Conservation (phyloP, 2,888 invertebrate genomes). For the Pristionchus maxplancki region DNA sequence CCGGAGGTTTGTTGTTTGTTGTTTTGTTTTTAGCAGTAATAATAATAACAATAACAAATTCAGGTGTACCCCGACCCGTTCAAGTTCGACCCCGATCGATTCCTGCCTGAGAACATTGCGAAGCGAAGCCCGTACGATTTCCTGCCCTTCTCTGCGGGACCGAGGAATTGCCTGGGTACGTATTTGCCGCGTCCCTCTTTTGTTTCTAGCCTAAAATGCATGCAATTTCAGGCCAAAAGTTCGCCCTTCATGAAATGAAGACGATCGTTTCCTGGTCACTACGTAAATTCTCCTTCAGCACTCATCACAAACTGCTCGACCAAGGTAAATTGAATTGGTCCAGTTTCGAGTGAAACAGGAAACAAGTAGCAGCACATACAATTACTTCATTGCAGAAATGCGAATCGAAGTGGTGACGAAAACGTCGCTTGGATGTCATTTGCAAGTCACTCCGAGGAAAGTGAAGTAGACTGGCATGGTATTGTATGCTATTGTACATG, state of each 20-base stretch:
- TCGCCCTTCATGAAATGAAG: not conserved
- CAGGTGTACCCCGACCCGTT: constrained; percentile 75
- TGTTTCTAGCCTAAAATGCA: no score
- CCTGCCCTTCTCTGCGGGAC: constrained; percentile 57
- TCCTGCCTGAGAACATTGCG: constrained; percentile 73
- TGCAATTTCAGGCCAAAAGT: constrained; percentile 1
- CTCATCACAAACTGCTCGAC: not conserved
- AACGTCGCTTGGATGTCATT: not conserved
- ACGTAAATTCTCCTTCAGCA: not conserved
- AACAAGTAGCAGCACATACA: no score
- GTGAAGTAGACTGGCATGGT: not conserved
- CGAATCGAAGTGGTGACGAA: not conserved
- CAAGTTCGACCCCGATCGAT: constrained; percentile 78
- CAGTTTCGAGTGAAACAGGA: no score
- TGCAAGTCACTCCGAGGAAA: not conserved
- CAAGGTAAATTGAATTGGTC: no score
- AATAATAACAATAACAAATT: no score
- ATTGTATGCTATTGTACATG: no score
- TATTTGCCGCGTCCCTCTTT: no score
- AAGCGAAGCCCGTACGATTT: constrained; percentile 52
- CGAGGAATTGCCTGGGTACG: constrained; percentile 58
- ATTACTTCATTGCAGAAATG: not conserved
- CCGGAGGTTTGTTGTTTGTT: constrained; percentile 71
- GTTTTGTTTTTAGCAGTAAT: no score
- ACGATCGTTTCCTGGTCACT: not conserved